Conservation (phyloP, 1,140 invertebrate genomes). For the Druon quercuslanigerum region DNA sequence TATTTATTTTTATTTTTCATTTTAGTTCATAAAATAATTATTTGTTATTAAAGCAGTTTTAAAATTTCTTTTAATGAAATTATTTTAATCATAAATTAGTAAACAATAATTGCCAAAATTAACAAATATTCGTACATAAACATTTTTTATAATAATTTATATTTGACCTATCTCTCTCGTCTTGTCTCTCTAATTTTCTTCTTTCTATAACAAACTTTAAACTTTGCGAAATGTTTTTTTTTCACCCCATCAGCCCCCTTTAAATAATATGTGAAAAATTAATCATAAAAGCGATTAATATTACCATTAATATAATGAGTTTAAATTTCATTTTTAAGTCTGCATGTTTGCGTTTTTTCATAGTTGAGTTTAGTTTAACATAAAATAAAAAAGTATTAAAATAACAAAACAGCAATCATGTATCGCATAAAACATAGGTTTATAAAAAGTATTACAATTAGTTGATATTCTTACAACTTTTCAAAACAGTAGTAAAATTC, state of each 20-base stretch:
- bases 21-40: no score
- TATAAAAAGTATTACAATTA: not conserved
- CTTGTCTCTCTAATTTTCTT: not conserved
- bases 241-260: no score
- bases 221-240: not conserved
- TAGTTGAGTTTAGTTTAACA: not conserved
- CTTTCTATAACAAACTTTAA: not conserved
- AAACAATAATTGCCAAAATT: no score
- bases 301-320: not conserved
- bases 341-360: not conserved
- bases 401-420: not conserved
- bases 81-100: no score
- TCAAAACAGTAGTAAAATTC: not conserved
- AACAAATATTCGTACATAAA: no score
- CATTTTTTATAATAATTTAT: not conserved
- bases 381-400: not conserved
- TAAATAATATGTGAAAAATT: no score
- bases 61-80: no score
- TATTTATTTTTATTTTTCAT: no score
- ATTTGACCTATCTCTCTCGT: not conserved
- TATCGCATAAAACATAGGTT: not conserved
- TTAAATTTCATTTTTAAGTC: not conserved
- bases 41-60: no score
- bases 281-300: not conserved
- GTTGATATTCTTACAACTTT: not conserved